Percentiles rank a stretch among this genome's conserved stretches.
Evolutionary conservation across 2,797 vertebrate genomes (phyloP).

Genomic region (Emys orbicularis): DNA sequence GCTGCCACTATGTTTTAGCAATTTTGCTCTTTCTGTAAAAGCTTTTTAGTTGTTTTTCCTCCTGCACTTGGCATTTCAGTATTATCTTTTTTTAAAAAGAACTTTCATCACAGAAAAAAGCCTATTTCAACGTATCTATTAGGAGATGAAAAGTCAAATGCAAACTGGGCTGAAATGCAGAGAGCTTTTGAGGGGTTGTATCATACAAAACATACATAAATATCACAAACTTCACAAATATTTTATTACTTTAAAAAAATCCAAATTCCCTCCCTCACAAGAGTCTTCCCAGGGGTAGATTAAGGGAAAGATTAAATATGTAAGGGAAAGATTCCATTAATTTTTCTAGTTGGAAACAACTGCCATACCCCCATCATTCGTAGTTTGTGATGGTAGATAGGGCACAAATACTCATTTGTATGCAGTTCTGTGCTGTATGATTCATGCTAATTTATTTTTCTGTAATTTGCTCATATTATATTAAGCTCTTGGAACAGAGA

Average conservation of each 20-base stretch:
- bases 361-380: neutral
- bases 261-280: neutral
- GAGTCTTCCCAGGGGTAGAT: neutral
- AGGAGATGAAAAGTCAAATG: constrained; percentile 4
- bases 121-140: neutral
- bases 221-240: neutral
- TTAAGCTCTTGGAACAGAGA: constrained; percentile 35
- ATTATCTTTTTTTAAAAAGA: neutral
- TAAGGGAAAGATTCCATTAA: neutral
- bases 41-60: neutral
- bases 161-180: constrained; percentile 15
- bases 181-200: neutral
- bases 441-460: constrained; percentile 31
- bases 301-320: neutral
- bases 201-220: neutral
- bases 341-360: neutral
- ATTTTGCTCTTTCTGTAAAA: neutral
- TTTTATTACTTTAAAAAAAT: neutral
- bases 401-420: constrained; percentile 15
- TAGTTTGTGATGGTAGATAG: neutral
- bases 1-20: neutral
- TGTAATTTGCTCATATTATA: constrained; percentile 18
- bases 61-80: neutral
- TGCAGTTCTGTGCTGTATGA: constrained; percentile 17
- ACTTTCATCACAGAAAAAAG: neutral